Conservation (phyloP, 2,113 vertebrate genomes). For the Sterrhoptilus dennistouni region DNA sequence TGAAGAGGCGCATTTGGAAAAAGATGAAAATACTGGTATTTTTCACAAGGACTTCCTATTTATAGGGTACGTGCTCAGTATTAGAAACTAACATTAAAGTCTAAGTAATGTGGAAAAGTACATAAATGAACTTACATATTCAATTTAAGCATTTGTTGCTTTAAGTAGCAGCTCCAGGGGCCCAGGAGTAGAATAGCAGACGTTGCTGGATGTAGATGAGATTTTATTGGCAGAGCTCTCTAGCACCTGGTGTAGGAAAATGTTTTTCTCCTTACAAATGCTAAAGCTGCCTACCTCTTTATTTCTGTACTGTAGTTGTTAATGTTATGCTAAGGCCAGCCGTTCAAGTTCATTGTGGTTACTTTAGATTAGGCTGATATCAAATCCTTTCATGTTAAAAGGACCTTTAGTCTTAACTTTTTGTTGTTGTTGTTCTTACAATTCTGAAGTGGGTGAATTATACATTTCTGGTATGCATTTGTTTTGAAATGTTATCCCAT, state of each 20-base stretch:
- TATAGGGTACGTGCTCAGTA: background rate
- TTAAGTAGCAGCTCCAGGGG: background rate
- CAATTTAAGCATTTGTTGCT: background rate
- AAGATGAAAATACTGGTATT: background rate
- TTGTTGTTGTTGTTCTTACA: background rate
- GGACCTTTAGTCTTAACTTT: background rate
- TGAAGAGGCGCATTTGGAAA: background rate
- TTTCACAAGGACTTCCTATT: background rate
- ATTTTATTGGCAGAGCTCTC: constrained; percentile 3
- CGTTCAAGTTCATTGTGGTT: background rate
- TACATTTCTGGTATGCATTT: background rate
- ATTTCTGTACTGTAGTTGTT: background rate
- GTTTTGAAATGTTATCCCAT: background rate
- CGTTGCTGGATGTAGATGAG: background rate
- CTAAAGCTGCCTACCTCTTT: background rate
- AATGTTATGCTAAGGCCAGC: background rate
- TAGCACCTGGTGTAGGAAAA: constrained; percentile 10
- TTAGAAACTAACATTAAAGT: constrained; percentile 16
- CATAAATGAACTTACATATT: background rate
- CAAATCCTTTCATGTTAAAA: background rate
- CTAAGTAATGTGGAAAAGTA: background rate
- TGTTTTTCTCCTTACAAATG: background rate
- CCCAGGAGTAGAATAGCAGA: background rate
- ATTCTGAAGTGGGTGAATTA: background rate
- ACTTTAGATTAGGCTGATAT: background rate